Percentiles rank a stretch among this genome's conserved stretches.
Evolutionary conservation across 2,113 vertebrate genomes (phyloP).

Genomic region (Acanthochromis polyacanthus): DNA sequence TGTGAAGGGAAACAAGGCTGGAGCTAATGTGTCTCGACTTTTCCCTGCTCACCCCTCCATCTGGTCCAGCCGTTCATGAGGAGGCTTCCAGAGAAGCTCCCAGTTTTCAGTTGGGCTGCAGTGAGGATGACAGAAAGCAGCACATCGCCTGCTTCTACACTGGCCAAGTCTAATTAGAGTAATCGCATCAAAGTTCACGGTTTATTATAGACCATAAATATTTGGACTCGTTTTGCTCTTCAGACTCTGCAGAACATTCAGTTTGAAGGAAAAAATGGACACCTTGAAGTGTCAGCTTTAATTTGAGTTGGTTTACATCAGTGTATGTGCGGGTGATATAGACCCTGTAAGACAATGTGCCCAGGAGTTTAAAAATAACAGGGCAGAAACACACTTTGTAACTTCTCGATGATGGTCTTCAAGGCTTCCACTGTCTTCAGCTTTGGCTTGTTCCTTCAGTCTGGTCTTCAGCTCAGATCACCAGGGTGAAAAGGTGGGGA

Average conservation of each 20-base stretch:
- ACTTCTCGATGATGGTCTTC: too few species aligned
- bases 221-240: too few species aligned
- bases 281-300: too few species aligned
- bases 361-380: too few species aligned
- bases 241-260: too few species aligned
- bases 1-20: conserved; percentile 54
- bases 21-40: conserved; percentile 63
- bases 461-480: too few species aligned
- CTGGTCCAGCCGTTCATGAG: conserved; percentile 40
- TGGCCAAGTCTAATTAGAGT: neutral
- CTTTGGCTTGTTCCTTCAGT: neutral
- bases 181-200: neutral
- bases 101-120: neutral
- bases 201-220: neutral
- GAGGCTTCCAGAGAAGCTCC: conserved; percentile 33
- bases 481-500: neutral
- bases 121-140: neutral
- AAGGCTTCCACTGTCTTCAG: neutral
- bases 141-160: conserved; percentile 9
- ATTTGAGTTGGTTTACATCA: too few species aligned
- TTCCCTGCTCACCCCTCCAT: conserved; percentile 55
- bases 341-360: too few species aligned
- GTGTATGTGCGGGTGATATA: too few species aligned
- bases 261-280: too few species aligned
- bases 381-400: too few species aligned